Base-by-base conservation (phyloP, 2,113 vertebrate species). In the Machaerirhynchus nigripectus region DNA sequence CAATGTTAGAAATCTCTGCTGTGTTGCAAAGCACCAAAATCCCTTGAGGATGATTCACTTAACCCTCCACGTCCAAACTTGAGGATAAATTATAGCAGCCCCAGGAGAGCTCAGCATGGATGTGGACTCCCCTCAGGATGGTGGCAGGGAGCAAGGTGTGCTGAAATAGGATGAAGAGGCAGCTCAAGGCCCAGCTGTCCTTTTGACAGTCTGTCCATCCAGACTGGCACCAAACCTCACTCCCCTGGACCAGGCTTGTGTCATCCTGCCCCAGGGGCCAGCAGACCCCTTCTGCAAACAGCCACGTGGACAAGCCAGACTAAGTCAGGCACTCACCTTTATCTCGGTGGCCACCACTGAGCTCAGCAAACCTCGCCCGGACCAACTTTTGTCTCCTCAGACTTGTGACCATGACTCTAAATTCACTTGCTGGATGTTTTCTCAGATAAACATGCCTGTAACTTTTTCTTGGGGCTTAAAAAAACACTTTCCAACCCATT, bases 301-400 rank as follows among this genome's bases (percentile, higher is more conserved):
- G 47, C 30, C 4, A 0, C 1, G 1, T 1, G 5, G 39, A 49
- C 7, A 11, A 6, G 2, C 8, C 46, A 61, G 59, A 21, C 15
- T 10, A 10, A 4, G 4, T 16, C 2, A 1, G 40, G 5, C 1
- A 2, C 39, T 78, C 55, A n/a, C 7, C 19, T 19, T 79, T 79
- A 30, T 23, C 76, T 52, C 6, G 0, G n/a, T 16, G 47, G 19
- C 46, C 50, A 56, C 14, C 1, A 1, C 42, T 14, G 16, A 3
- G 1, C 60, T 69, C 55, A 73, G 31, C 44, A 85, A 49, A 49
- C 53, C 37, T 91, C 13, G 7, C 31, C 64, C n/a, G 63, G 28
- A 55, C 18, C 44, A 52, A 26, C 7, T 44, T 76, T 69, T 24
- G 15, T 68, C 52, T 49, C 27, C 59, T 44, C 61, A 76, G 52